Conservation (phyloP, 2,888 invertebrate genomes). For the Physocephala rufipes region DNA sequence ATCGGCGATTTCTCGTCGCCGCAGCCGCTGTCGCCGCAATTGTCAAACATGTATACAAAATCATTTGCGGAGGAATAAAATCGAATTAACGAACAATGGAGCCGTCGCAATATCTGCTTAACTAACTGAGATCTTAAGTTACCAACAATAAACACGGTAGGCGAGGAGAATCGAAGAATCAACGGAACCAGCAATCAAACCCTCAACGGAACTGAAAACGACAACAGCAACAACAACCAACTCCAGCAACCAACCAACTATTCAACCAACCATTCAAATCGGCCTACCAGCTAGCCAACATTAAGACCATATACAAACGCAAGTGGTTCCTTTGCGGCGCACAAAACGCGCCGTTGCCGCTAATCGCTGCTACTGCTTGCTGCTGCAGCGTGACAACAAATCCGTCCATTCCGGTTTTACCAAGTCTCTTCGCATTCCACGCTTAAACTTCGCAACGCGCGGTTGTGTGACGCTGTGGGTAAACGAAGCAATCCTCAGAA, state of each 20-base stretch:
- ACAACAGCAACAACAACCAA: background rate
- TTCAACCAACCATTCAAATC: slow-evolving; percentile 18
- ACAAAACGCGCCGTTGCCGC: background rate
- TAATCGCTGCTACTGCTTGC: background rate
- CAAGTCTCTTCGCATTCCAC: slow-evolving; percentile 22
- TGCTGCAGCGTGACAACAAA: background rate
- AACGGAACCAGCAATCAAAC: background rate
- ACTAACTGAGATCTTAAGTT: slow-evolving; percentile 3
- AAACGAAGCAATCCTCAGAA: slow-evolving; percentile 1
- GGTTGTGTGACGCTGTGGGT: slow-evolving; percentile 23
- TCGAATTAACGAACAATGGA: slow-evolving; percentile 2
- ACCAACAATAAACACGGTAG: slow-evolving; percentile 12
- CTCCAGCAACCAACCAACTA: slow-evolving; percentile 12
- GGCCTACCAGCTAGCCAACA: background rate
- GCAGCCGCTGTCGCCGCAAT: slow-evolving; percentile 9
- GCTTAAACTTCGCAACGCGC: slow-evolving; percentile 16
- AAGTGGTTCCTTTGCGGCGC: slow-evolving; percentile 23
- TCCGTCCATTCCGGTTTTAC: slow-evolving; percentile 29
- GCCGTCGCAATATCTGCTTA: slow-evolving; percentile 6
- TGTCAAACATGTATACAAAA: background rate
- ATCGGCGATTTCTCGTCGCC: background rate
- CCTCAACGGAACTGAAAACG: too few relatives aligned
- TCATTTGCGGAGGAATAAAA: slow-evolving; percentile 19
- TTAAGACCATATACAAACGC: background rate
- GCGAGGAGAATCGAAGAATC: background rate